These are phyloP conservation scores for Tragopan temminckii DNA, from an alignment of 2,797 vertebrate genomes.

Conservation along the genomic window DNA sequence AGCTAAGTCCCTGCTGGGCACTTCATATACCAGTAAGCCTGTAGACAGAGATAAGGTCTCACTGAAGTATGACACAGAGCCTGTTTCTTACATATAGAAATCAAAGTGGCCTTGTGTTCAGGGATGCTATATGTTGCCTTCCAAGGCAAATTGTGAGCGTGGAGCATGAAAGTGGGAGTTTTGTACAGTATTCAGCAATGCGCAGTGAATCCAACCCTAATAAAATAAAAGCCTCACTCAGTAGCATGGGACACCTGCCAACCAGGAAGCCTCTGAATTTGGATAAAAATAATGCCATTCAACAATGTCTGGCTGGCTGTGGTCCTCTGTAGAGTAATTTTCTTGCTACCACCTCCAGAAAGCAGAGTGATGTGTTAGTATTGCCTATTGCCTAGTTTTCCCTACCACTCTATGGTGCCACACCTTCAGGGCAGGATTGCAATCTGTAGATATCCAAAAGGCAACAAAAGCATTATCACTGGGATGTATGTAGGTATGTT, in stretches of 20 bases:
- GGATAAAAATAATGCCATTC: not conserved
- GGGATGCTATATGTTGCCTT: rapidly evolving
- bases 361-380: rapidly evolving
- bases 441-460: not conserved
- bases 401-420: not conserved
- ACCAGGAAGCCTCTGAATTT: not conserved
- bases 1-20: not conserved
- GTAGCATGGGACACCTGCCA: not conserved
- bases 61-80: not conserved
- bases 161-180: rapidly evolving
- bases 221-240: not conserved
- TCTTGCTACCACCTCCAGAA: not conserved
- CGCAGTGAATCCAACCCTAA: not conserved
- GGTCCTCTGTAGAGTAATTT: not conserved
- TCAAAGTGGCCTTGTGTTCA: not conserved
- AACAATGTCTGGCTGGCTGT: not conserved
- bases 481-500: rapidly evolving
- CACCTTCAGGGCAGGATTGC: not conserved
- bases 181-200: not conserved
- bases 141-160: not conserved
- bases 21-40: not conserved
- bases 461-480: rapidly evolving
- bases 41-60: not conserved
- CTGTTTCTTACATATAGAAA: not conserved
- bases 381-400: not conserved